These are phyloP conservation scores for Bungarus multicinctus DNA, from an alignment of 2,113 vertebrate species.

Conservation along the genomic window DNA sequence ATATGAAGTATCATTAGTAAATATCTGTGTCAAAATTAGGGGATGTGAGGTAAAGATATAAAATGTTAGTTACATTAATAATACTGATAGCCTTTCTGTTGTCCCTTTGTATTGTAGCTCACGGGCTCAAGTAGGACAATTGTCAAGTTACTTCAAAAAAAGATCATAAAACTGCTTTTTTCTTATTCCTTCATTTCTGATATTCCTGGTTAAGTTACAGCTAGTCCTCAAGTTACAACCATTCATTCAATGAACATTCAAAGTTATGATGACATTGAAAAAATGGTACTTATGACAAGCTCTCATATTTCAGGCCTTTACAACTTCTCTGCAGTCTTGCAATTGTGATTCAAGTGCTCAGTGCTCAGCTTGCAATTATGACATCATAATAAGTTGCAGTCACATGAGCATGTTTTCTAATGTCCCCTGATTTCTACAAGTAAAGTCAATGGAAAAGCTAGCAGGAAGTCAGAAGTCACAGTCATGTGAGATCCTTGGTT, in stretches of 20 bases:
- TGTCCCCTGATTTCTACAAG: not conserved
- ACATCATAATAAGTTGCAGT: not conserved
- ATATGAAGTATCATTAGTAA: not conserved
- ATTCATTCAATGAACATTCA: not conserved
- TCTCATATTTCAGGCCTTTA: not conserved
- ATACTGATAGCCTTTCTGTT: not conserved
- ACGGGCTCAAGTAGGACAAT: not conserved
- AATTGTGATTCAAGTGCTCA: not conserved
- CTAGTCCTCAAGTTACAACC: not conserved
- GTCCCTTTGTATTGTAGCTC: not conserved
- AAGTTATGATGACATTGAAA: not conserved
- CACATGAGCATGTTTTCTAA: not conserved
- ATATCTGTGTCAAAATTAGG: not conserved
- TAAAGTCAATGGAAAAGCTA: no score
- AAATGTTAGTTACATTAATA: not conserved
- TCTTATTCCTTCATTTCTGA: not conserved
- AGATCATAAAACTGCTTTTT: not conserved
- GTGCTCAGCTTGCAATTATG: not conserved
- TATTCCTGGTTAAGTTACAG: not conserved
- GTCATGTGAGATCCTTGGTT: not conserved
- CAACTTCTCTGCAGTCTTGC: not conserved
- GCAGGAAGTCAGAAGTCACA: not conserved
- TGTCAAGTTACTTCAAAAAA: not conserved
- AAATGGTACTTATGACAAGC: not conserved
- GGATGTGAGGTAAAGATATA: not conserved